Evolutionary conservation across 1,140 invertebrate species (phyloP), one percentile per base, ranked within the genome.

Genomic region (Bombus pascuorum): DNA sequence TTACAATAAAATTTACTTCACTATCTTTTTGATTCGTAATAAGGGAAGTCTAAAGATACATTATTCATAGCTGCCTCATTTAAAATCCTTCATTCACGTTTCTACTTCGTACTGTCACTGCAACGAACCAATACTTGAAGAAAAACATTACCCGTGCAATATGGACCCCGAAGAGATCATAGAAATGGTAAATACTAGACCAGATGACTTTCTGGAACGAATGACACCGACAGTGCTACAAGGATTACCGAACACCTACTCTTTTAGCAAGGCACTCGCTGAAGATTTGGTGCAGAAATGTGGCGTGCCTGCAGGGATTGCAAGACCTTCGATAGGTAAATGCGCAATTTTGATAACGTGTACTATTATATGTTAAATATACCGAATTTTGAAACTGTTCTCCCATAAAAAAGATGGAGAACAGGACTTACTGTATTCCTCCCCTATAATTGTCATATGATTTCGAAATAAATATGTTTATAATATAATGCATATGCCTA

Each of bases 51-150:
- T 5, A 28, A 53, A 59, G 28, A 22, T 59, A 39, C 37, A 15
- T 80, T 32, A 25, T 91, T 88, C 87, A 2, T 68, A 94, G 94
- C 81, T 94, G 68, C 75, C 90, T 53, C 89, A 92, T 10, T 79
- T 95, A 18, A 76, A 87, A 12, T 91, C 94, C 0, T 96, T 98
- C 83, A 95, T 98, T 5, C 97, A 98, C 91, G 96, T 98, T 0
- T 98, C 98, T 6, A 98, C 98, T 0, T 96, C 98, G 0, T 98
- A 97, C 90, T 98, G 97, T 86, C 97, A 98, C 88, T 98, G 97
- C 90, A 96, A 97, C 62, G 95, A 97, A 84, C 93, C 95, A 0
- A 95, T 96, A 0, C 94, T 98, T 39, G 97, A 98, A 88, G 97
- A 98, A 93, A 95, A 95, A 44, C 91, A 96, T 18, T 98, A 98